Percentiles rank a stretch among this genome's conserved stretches.
These are phyloP conservation scores for Buteo buteo DNA, from an alignment of 2,113 vertebrate species.

Conservation along the genomic window DNA sequence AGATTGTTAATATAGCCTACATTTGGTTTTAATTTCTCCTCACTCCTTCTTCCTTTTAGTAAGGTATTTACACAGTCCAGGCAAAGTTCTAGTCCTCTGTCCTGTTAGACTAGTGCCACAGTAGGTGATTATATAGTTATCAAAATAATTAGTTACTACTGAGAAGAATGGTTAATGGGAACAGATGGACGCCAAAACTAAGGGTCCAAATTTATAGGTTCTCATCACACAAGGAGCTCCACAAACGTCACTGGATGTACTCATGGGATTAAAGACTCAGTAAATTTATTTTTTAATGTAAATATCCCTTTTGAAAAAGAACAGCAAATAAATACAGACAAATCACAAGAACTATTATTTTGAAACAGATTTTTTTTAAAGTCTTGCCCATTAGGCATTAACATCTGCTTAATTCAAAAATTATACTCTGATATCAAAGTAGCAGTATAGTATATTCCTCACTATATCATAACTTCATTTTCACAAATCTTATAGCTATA, in stretches of 20 bases:
- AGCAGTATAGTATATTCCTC: background rate
- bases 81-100: background rate
- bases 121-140: background rate
- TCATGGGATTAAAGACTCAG: background rate
- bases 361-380: background rate
- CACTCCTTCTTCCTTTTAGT: background rate
- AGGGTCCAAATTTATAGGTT: background rate
- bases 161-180: background rate
- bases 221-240: background rate
- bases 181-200: background rate
- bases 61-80: background rate
- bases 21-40: background rate
- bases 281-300: background rate
- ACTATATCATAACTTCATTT: background rate
- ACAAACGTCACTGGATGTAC: background rate
- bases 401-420: background rate
- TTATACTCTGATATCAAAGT: background rate
- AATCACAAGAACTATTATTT: background rate
- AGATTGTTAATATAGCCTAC: background rate
- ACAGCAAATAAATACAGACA: background rate
- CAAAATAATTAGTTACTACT: background rate
- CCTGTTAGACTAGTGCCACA: background rate
- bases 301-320: background rate
- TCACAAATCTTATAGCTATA: background rate
- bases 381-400: background rate